Percentiles rank a stretch among this genome's conserved stretches.
phyloP scores from a whole-genome alignment of 1,140 invertebrate species.

The Lanistes nyassanus region DNA sequence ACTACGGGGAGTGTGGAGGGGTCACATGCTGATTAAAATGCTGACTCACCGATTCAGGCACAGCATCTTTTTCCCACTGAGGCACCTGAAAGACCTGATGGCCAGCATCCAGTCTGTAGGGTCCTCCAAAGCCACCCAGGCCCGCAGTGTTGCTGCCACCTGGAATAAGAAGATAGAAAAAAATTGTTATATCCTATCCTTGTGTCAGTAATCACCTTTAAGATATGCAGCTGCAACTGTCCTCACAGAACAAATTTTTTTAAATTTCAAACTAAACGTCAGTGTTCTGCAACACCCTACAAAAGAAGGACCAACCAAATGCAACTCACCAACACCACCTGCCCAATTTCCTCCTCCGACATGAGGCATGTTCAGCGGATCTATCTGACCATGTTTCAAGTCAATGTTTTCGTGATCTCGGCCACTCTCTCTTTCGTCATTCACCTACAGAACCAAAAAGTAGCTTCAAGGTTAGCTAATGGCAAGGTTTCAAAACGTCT shows the following conservation, averaged over 20 bases:
- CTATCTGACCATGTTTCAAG: constrained; percentile 92
- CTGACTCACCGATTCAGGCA: constrained; percentile 84
- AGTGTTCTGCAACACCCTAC: too few relatives aligned
- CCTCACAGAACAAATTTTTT: too few relatives aligned
- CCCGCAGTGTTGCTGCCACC: constrained; percentile 88
- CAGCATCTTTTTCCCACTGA: constrained; percentile 88
- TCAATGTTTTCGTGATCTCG: constrained; percentile 74
- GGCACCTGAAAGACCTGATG: constrained; percentile 91
- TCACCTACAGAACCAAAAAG: constrained; percentile 43
- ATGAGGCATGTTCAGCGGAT: constrained; percentile 86
- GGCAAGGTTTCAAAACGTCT: too few relatives aligned
- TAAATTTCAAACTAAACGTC: too few relatives aligned
- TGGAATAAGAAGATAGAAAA: too few relatives aligned
- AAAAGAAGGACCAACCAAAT: too few relatives aligned
- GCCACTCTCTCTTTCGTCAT: constrained; percentile 56
- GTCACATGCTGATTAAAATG: neutral
- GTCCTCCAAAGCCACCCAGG: constrained; percentile 65
- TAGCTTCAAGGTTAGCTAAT: too few relatives aligned
- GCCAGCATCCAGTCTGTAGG: constrained; percentile 82
- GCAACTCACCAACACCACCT: constrained; percentile 85
- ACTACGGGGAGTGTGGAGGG: neutral
- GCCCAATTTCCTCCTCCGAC: constrained; percentile 97
- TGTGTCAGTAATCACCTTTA: too few relatives aligned
- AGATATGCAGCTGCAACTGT: too few relatives aligned
- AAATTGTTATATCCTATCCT: too few relatives aligned